Evolutionary conservation across 2,888 invertebrate species (phyloP).

Genomic region (Amaurobius ferox): DNA sequence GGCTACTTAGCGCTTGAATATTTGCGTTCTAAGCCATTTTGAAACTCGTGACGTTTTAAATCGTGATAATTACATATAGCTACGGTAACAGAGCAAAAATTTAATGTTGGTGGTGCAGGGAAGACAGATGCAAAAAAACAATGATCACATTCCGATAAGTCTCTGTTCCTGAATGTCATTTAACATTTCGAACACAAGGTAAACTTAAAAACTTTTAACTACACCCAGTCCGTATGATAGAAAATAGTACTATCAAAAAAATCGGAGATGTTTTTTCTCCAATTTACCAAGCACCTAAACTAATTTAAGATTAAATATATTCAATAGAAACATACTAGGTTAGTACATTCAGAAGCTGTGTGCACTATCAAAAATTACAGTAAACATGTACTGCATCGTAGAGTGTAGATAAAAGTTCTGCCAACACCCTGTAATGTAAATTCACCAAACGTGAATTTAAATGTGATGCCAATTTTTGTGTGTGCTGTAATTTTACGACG

Average conservation of each 20-base stretch:
- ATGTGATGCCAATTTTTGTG: no score
- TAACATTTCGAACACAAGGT: background rate
- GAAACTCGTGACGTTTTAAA: conserved; percentile 34
- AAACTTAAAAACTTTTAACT: background rate
- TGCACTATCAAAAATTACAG: no score
- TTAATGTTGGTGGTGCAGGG: conserved; percentile 1
- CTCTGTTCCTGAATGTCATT: conserved; percentile 20
- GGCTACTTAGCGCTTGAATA: conserved; percentile 28
- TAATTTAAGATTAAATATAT: no score
- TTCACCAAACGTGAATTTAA: no score
- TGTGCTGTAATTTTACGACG: no score
- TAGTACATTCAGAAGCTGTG: no score
- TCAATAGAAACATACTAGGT: no score
- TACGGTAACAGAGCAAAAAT: conserved; percentile 25
- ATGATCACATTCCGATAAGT: conserved; percentile 24
- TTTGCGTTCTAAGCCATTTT: conserved; percentile 42
- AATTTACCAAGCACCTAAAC: no score
- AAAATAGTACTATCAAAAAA: background rate
- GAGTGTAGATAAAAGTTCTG: no score
- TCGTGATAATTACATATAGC: conserved; percentile 40
- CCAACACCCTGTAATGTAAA: no score
- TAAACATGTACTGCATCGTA: no score
- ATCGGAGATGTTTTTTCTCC: background rate
- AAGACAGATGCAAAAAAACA: background rate
- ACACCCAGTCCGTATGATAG: background rate